These are phyloP conservation scores for Drosophila fungiperda DNA, from an alignment of 2,888 invertebrate genomes.

Conservation along the genomic window DNA sequence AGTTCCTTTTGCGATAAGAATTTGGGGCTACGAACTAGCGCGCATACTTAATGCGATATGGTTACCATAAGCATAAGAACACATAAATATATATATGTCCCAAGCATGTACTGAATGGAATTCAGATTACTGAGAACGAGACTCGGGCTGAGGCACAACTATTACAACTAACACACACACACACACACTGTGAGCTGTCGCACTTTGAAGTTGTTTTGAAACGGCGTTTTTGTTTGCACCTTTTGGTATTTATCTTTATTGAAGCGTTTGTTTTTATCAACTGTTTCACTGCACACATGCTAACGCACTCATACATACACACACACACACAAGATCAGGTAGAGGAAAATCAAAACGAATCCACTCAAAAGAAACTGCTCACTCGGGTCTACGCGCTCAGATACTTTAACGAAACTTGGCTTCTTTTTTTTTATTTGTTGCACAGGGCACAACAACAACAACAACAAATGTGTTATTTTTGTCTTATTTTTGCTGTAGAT, in stretches of 20 bases:
- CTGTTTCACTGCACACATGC: slow-evolving; percentile 60
- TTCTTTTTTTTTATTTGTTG: slow-evolving; percentile 52
- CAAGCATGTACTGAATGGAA: slow-evolving; percentile 18
- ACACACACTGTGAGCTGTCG: background rate
- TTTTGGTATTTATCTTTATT: slow-evolving; percentile 78
- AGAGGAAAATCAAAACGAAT: slow-evolving; percentile 61
- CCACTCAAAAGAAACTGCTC: slow-evolving; percentile 75
- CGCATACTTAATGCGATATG: slow-evolving; percentile 48
- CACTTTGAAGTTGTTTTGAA: slow-evolving; percentile 12
- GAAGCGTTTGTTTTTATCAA: slow-evolving; percentile 76
- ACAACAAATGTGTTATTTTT: slow-evolving; percentile 54
- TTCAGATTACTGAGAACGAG: slow-evolving; percentile 11
- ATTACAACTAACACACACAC: background rate
- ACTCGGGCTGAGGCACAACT: slow-evolving; percentile 1
- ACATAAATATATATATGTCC: background rate
- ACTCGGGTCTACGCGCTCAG: slow-evolving; percentile 52
- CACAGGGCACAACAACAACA: slow-evolving; percentile 62
- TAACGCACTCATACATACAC: slow-evolving; percentile 23
- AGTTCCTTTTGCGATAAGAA: slow-evolving; percentile 84
- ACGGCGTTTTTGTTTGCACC: slow-evolving; percentile 66
- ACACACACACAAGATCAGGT: slow-evolving; percentile 45
- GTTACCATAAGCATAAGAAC: slow-evolving; percentile 7
- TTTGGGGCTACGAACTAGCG: slow-evolving; percentile 81
- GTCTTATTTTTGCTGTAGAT: slow-evolving; percentile 71
- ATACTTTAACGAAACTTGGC: slow-evolving; percentile 69